A percentile compares a stretch with the other conserved stretches of the same genome.
Conservation (phyloP, 2,113 vertebrate genomes). For the Boleophthalmus pectinirostris region DNA sequence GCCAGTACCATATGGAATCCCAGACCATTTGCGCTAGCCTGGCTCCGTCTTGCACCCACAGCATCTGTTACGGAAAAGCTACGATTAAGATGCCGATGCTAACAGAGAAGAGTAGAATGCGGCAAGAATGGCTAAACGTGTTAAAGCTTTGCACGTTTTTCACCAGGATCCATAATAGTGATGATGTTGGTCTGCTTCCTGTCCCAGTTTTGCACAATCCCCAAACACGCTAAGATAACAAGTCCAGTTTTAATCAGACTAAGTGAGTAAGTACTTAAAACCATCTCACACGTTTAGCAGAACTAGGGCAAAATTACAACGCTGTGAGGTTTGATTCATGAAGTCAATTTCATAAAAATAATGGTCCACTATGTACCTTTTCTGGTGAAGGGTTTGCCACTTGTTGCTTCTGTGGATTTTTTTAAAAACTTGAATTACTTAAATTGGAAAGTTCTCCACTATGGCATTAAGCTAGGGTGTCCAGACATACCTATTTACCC, state of each 20-base stretch:
- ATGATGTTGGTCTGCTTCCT: too few relatives aligned
- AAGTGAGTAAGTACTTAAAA: constrained; percentile 44
- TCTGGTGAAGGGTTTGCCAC: too few relatives aligned
- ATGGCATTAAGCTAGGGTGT: too few relatives aligned
- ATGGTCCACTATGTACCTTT: neutral
- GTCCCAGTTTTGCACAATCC: constrained; percentile 62
- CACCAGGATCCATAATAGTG: constrained; percentile 53
- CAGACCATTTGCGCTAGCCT: constrained; percentile 16
- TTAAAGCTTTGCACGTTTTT: constrained; percentile 36
- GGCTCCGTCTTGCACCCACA: constrained; percentile 4
- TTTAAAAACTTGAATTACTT: too few relatives aligned
- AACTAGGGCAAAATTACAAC: neutral
- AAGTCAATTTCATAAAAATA: neutral
- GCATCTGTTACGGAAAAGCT: constrained; percentile 25
- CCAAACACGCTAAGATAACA: constrained; percentile 18
- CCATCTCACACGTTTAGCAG: constrained; percentile 4
- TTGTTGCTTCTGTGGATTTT: too few relatives aligned
- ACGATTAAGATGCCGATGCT: constrained; percentile 17
- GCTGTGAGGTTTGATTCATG: neutral
- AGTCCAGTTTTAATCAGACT: constrained; percentile 58
- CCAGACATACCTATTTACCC: too few relatives aligned
- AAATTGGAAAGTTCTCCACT: too few relatives aligned
- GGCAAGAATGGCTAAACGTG: constrained; percentile 10
- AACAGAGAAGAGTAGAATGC: constrained; percentile 1
- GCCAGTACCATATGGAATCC: constrained; percentile 32